Evolutionary conservation across 2,113 vertebrate species (phyloP).

Genomic region (Sarotherodon lohbergeri): DNA sequence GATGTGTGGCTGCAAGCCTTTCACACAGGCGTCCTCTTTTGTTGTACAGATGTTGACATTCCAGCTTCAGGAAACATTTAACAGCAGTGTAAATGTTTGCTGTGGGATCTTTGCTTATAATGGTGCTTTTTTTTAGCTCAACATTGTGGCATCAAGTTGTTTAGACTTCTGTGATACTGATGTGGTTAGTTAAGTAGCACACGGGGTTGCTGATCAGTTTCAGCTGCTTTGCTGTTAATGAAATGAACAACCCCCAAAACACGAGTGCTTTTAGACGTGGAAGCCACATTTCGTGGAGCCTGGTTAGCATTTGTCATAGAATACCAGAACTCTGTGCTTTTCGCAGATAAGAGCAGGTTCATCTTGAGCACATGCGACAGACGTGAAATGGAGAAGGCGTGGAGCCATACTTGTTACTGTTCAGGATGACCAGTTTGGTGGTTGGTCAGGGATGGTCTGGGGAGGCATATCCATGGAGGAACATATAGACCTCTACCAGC

Average conservation of each 20-base stretch:
- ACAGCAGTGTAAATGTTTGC: not conserved
- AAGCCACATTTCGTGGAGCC: not conserved
- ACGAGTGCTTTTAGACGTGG: not conserved
- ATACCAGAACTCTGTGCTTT: fast-evolving
- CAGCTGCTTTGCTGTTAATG: not conserved
- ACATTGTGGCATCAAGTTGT: not conserved
- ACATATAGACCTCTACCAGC: not conserved
- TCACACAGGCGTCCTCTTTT: not conserved
- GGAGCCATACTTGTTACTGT: not conserved
- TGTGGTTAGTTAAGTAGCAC: not conserved
- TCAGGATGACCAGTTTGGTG: not conserved
- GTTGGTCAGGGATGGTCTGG: not conserved
- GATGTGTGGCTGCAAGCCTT: constrained; percentile 1
- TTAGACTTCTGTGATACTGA: not conserved
- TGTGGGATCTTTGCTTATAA: not conserved
- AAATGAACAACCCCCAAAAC: not conserved
- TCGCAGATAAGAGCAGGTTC: not conserved
- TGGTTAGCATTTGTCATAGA: not conserved
- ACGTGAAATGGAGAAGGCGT: not conserved
- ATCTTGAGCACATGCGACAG: not conserved
- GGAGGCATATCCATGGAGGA: not conserved
- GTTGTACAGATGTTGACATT: not conserved
- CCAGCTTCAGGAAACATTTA: not conserved
- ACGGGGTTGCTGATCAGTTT: not conserved
- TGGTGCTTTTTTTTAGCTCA: not conserved